Evolutionary conservation across 2,797 vertebrate species (phyloP).

Genomic region (Capromys pilorides): DNA sequence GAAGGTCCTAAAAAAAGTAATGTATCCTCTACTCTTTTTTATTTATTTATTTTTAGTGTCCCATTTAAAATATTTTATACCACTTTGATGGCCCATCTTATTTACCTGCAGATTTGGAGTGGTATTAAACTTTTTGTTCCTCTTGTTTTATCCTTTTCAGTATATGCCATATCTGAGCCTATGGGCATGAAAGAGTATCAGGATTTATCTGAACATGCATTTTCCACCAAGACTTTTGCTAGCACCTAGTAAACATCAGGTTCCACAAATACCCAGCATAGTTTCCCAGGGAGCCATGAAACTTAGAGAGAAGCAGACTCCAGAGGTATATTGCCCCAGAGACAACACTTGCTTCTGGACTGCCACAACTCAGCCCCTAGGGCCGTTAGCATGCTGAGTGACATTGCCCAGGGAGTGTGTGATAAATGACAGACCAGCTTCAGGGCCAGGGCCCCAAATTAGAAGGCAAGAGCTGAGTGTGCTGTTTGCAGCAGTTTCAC

Average conservation of each 20-base stretch:
- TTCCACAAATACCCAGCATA: background rate
- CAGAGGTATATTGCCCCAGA: background rate
- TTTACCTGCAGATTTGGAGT: conserved; percentile 42
- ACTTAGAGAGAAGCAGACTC: background rate
- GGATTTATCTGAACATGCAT: conserved; percentile 8
- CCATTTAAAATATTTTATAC: conserved; percentile 41
- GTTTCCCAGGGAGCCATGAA: background rate
- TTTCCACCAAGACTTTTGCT: background rate
- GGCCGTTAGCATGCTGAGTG: conserved; percentile 56
- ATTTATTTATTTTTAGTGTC: conserved; percentile 39
- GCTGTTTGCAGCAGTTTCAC: background rate
- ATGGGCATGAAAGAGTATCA: background rate
- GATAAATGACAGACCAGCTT: conserved; percentile 39
- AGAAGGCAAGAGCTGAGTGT: conserved; percentile 14
- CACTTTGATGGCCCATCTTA: conserved; percentile 38
- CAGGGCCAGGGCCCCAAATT: background rate
- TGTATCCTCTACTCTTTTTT: conserved; percentile 10
- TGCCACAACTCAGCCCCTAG: conserved; percentile 23
- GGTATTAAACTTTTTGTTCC: conserved; percentile 15
- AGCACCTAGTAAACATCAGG: background rate
- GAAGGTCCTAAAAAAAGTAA: background rate
- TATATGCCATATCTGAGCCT: background rate
- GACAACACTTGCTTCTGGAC: conserved; percentile 43
- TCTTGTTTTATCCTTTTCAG: conserved; percentile 32
- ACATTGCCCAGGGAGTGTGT: conserved; percentile 53